Evolutionary conservation across 2,888 invertebrate species (phyloP).

Genomic region (Tipula lateralis): DNA sequence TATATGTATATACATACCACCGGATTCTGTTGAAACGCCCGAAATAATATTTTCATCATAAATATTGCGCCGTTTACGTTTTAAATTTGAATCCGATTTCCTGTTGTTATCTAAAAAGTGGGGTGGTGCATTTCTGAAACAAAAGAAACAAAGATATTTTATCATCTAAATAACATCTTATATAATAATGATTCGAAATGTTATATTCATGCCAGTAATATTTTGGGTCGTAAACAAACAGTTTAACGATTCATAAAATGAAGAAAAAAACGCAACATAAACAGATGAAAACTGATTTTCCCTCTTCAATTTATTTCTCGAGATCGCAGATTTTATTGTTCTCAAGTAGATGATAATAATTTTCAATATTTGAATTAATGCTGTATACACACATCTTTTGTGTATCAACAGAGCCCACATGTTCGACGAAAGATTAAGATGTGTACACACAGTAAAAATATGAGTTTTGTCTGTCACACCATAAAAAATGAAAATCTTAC

Average conservation of each 20-base stretch:
- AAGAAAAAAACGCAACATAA: neutral
- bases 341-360: neutral
- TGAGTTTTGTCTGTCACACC: neutral
- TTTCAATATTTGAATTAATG: no score
- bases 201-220: neutral
- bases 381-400: no score
- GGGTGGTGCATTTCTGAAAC: neutral
- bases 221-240: neutral
- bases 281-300: slow-evolving; percentile 14
- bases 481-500: neutral
- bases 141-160: no score
- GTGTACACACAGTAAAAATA: no score
- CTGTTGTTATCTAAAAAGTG: neutral
- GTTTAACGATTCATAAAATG: neutral
- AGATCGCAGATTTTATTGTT: neutral
- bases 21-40: neutral
- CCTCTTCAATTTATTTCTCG: neutral
- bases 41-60: neutral
- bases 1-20: neutral
- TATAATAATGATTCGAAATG: neutral
- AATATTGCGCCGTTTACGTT: neutral
- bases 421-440: no score
- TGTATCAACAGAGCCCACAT: no score
- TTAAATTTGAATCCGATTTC: neutral
- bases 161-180: no score